A percentile compares a stretch with the other conserved stretches of the same genome.
Conservation (phyloP, 2,888 invertebrate genomes). For the Magallana nippona region DNA sequence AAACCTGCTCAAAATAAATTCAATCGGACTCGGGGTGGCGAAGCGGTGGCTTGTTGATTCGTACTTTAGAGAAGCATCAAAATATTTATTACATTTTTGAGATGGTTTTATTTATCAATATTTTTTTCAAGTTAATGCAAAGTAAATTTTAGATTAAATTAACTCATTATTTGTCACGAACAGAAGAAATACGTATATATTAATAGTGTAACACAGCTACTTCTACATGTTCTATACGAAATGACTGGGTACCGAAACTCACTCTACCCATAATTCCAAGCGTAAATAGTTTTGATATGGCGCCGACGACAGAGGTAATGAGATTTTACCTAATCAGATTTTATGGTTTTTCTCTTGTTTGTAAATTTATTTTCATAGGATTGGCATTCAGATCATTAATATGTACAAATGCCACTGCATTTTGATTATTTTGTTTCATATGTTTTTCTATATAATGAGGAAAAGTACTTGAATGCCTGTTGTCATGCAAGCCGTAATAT, state of each 20-base stretch:
- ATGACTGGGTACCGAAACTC: background rate
- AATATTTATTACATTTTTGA: background rate
- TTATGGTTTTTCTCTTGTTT: background rate
- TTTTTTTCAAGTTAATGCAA: too few species aligned
- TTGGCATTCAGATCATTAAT: background rate
- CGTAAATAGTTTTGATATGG: slow-evolving; percentile 67
- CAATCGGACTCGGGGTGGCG: slow-evolving; percentile 3
- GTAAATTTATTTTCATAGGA: background rate
- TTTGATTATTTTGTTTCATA: background rate
- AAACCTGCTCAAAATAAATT: background rate
- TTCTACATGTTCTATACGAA: background rate
- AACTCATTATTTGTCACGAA: too few species aligned
- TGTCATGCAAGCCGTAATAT: background rate
- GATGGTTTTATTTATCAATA: too few species aligned
- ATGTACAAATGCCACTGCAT: background rate
- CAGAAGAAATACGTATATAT: too few species aligned
- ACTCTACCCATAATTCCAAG: slow-evolving; percentile 56
- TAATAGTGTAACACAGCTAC: too few species aligned
- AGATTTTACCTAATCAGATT: background rate
- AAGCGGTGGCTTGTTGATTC: background rate
- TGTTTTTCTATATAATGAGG: background rate
- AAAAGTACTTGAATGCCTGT: background rate
- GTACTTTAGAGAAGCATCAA: background rate
- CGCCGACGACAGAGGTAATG: slow-evolving; percentile 65
- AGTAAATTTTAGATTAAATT: too few species aligned